Evolutionary conservation across 2,113 vertebrate species (phyloP).

Genomic region (Isurus oxyrinchus): DNA sequence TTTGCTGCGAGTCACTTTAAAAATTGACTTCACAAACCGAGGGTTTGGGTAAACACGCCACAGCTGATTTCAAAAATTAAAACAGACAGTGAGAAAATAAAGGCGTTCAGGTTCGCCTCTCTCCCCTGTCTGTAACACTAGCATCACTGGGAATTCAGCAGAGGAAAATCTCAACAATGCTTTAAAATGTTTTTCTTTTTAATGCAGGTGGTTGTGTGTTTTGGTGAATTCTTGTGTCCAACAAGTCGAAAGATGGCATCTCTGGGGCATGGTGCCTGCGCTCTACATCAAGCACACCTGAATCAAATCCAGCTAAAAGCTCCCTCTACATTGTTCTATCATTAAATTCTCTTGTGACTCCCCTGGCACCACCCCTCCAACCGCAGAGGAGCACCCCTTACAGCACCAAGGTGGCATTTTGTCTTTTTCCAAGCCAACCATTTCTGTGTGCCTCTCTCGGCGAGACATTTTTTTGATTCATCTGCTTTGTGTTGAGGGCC

Average conservation of each 20-base stretch:
- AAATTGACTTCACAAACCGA: too few relatives aligned
- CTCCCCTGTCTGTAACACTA: neutral
- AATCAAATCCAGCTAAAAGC: neutral
- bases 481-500: neutral
- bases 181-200: neutral
- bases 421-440: neutral
- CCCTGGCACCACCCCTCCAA: neutral
- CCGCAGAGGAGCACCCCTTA: neutral
- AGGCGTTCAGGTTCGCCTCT: too few relatives aligned
- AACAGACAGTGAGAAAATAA: too few relatives aligned
- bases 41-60: too few relatives aligned
- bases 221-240: neutral
- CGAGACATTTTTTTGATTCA: neutral
- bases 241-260: neutral
- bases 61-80: too few relatives aligned
- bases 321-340: neutral
- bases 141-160: neutral
- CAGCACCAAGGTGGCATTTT: neutral
- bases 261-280: neutral
- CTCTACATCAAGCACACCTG: neutral
- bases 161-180: too few relatives aligned
- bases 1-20: too few relatives aligned
- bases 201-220: neutral
- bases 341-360: neutral
- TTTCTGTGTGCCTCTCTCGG: neutral